Conservation (phyloP, 2,113 vertebrate genomes). For the Alaudala cheleensis region DNA sequence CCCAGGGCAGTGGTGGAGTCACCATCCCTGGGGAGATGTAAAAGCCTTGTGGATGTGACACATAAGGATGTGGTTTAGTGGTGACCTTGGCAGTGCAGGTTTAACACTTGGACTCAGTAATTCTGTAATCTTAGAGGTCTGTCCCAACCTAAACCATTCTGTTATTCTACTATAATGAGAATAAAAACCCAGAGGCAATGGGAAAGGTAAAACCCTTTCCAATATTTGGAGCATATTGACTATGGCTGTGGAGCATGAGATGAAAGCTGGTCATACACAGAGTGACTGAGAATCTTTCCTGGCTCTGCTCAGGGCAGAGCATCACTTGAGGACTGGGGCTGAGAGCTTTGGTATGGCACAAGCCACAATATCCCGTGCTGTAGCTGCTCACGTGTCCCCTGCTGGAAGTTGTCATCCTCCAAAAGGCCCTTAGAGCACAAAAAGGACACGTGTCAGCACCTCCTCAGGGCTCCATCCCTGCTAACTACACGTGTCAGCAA, state of each 20-base stretch:
- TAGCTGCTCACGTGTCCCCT: not conserved
- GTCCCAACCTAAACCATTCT: not conserved
- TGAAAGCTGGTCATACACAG: not conserved
- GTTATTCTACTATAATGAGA: not conserved
- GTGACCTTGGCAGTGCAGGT: not conserved
- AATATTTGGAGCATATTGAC: not conserved
- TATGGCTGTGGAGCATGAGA: not conserved
- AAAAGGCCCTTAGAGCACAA: not conserved
- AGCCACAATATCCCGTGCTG: not conserved
- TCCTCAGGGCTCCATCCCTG: not conserved
- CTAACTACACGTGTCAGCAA: not conserved
- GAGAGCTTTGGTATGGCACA: not conserved
- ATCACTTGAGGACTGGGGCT: not conserved
- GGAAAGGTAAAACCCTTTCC: not conserved
- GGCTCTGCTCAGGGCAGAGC: not conserved
- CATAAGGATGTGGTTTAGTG: not conserved
- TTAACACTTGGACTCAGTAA: not conserved
- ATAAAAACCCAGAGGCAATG: not conserved
- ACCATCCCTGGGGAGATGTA: not conserved
- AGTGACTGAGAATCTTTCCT: not conserved
- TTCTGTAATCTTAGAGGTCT: not conserved
- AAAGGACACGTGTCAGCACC: not conserved
- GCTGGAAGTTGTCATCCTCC: accelerated
- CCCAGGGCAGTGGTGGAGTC: not conserved
- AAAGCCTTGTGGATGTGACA: not conserved